Base-by-base conservation (phyloP, 2,888 invertebrate species). In the Meghimatium bilineatum region DNA sequence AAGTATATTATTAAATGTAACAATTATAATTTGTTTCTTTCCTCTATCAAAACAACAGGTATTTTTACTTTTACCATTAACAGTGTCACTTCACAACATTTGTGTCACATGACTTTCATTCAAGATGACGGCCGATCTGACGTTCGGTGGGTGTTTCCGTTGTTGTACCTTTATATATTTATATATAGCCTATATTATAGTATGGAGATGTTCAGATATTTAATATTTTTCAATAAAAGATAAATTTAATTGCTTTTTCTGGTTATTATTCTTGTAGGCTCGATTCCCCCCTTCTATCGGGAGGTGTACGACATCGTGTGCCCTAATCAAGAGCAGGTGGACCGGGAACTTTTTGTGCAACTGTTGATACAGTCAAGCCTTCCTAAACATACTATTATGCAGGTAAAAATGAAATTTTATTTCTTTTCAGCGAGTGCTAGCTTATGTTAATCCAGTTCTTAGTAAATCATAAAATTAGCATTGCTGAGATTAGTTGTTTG, bases 261-360 rank as follows among this genome's bases (percentile, higher is more conserved):
- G 8, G 23, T 38, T 12, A 14, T 49, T 34, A 23, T 74, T 63
- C 63, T 89, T 89, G 74, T 89, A 94, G 94, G 94, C 84, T 91
- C 93, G 76, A 92, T 94, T 23, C 94, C 94, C 34, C 90, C 93
- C 20, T 91, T 92, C 85, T 94, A 94, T 86, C 87, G 93, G 77
- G 94, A 94, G 87, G 91, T 94, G 56, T 93, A 94, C 83, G 93
- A 93, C 75, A 93, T 93, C 77, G 89, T 94, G 49, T 93, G 93
- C 83, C 93, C 94, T 26, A 92, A 93, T 87, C 92, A 93, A 88
- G 93, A 93, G 87, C 91, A 91, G 87, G 93, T 94, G 69, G 93
- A 94, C 86, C 90, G 92, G 86, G 93, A 94, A 87, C 89, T 93
- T 87, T 93, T 94, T 88, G 88, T 93, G 6, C 91, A 92, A 84